Percentiles rank a stretch among this genome's conserved stretches.
These are phyloP conservation scores for Anguilla megastoma DNA, from an alignment of 2,797 vertebrate genomes.

Conservation along the genomic window DNA sequence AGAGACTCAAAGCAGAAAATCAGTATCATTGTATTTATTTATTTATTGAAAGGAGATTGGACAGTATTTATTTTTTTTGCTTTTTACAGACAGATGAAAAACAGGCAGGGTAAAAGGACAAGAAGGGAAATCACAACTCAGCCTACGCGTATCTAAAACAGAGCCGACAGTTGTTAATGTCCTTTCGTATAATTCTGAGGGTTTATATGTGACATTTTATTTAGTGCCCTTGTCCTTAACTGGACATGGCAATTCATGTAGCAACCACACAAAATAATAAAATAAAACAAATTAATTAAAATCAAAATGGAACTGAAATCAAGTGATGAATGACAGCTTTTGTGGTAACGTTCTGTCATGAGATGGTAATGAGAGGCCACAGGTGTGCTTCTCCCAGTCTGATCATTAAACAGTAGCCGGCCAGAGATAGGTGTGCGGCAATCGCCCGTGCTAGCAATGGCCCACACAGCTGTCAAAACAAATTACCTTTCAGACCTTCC, in stretches of 20 bases:
- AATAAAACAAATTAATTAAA: neutral
- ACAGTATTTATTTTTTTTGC: no score
- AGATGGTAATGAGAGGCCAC: conserved; percentile 57
- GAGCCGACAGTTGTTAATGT: neutral
- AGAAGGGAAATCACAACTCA: neutral
- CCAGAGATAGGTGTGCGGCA: conserved; percentile 45
- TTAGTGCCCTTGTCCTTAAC: neutral
- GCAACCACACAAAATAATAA: neutral
- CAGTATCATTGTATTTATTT: neutral
- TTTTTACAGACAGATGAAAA: neutral
- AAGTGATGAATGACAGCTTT: conserved; percentile 31
- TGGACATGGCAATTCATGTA: neutral
- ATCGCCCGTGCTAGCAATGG: conserved; percentile 39
- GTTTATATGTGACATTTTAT: neutral
- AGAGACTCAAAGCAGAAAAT: neutral
- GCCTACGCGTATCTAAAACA: neutral
- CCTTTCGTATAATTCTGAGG: neutral
- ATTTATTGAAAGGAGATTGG: neutral
- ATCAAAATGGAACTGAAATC: neutral
- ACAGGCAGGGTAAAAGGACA: neutral
- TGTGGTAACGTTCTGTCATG: conserved; percentile 29
- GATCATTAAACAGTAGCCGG: conserved; percentile 65
- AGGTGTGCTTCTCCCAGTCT: conserved; percentile 65
- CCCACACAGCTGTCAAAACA: conserved; percentile 52
- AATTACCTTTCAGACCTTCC: conserved; percentile 39